Evolutionary conservation across 2,888 invertebrate species (phyloP), one percentile per base, ranked within the genome.

Genomic region (Poecilobothrus nobilitatus): DNA sequence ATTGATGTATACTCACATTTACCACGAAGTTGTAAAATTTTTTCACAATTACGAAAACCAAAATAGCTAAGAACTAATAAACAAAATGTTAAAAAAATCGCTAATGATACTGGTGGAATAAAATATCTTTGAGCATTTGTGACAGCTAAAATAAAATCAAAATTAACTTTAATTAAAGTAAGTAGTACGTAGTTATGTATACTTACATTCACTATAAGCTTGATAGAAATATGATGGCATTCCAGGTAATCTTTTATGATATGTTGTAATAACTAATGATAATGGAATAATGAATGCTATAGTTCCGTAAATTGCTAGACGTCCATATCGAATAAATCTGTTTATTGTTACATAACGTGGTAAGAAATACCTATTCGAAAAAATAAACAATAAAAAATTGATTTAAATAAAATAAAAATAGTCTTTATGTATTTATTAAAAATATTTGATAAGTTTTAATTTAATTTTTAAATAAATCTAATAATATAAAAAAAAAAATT

Each of bases 211-310:
- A 3, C 79, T 81, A 22, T 79, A 74, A 7, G 79, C 81, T 70
- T 81, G 80, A 66, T 77, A 76, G 69, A 81, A 81, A 69, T 81
- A 81, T 2, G 80, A 81, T 1, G 81, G 81, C 78, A 80, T 81
- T 65, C 81, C 81, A 0, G 76, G 78, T 3, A 81, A 69, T 4
- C 80, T 79, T 67, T 80, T 80, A 70, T 77, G 75, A 10, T 76
- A 73, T 0, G 81, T 81, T 20, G 79, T 66, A 10, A 77, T 70
- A 5, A 81, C 81, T 21, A 81, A 70, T 37, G 77, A 71, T 12
- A 79, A 71, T 5, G 81, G 77, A 34, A 78, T 73, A n/a, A 73
- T 72, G 27, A 78, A 74, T 1, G 80, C 74, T 18, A 80, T 68
- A 0, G 74, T 20, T 37, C 73, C 74, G 67, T 81, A 80, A 4